Base-by-base conservation (phyloP, 2,888 invertebrate genomes). In the Lasioglossum vierecki region DNA sequence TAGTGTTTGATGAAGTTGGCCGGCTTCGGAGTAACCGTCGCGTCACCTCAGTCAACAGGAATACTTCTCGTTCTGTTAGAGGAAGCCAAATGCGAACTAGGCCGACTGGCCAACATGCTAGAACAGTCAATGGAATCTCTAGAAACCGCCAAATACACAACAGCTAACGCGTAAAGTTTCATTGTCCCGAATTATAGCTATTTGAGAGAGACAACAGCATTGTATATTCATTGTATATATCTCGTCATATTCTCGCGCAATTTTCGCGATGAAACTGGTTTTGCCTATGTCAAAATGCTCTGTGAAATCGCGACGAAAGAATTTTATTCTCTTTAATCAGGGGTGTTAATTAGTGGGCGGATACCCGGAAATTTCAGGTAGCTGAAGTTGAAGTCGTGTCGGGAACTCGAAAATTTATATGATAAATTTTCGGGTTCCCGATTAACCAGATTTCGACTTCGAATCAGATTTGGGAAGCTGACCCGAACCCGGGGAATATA, bases 11-110 rank as follows among this genome's bases (percentile, higher is more conserved):
- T 86, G 89, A 88, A 93, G 87, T 93, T 92, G 76, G 73, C 73
- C 46, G 93, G 93, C 92, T 93, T 93, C 93, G 79, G 86, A 77
- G 79, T 78, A 79, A 87, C 75, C 87, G 83, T 80, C 80, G 49
- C 68, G 83, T 80, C 80, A 57, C 68, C 30, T 39, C 71, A 79
- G 81, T 46, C 82, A 85, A 82, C 75, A 80, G 81, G 63, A 81
- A 79, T 82, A 80, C 82, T 68, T 83, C 80, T 84, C 79, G 83
- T 86, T 80, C 68, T 86, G 74, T 83, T 79, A 86, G 83, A 83
- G 82, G 93, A 93, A 94, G 93, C 93, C 94, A 92, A 91, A 91
- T 91, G 84, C 86, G 88, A 93, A 93, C 92, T 93, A 92, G 94
- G 92, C 90, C 92, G 92, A 79, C 86, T 79, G 70, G 60, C 76